A percentile compares a stretch with the other conserved stretches of the same genome.
Conservation (phyloP, 2,797 vertebrate species). For the Rhinoraja longicauda region DNA sequence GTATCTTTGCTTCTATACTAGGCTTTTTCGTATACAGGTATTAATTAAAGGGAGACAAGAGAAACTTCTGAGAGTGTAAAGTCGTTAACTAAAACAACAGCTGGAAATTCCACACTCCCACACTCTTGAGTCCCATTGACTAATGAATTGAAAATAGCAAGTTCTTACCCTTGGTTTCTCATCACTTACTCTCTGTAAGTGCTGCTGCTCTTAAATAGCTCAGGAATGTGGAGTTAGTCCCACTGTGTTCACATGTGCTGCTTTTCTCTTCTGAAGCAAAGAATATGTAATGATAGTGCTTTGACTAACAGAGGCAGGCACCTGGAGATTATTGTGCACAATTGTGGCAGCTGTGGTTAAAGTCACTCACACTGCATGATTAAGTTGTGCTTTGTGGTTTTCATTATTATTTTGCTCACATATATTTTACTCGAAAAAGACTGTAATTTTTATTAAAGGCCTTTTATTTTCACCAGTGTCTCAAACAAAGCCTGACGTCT, state of each 20-base stretch:
- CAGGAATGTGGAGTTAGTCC: background rate
- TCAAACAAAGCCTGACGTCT: background rate
- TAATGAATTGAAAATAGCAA: background rate
- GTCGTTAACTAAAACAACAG: background rate
- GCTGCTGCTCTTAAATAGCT: background rate
- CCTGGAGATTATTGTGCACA: background rate
- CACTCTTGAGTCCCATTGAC: background rate
- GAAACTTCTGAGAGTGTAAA: background rate
- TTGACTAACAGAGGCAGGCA: background rate
- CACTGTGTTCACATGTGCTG: background rate
- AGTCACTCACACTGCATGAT: constrained; percentile 8
- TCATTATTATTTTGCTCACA: background rate
- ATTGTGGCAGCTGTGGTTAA: background rate
- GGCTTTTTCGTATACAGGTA: background rate
- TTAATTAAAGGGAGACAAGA: background rate
- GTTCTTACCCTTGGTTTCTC: background rate
- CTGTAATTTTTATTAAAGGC: background rate
- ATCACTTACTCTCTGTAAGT: background rate
- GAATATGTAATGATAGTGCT: background rate
- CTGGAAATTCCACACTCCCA: background rate
- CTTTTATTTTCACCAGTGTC: background rate
- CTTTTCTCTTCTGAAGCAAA: background rate
- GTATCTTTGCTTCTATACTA: no score
- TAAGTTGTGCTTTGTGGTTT: background rate
- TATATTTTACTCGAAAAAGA: background rate